Percentiles rank a stretch among this genome's conserved stretches.
Conservation (phyloP, 1,140 invertebrate genomes). For the Nasonia longicornis region DNA sequence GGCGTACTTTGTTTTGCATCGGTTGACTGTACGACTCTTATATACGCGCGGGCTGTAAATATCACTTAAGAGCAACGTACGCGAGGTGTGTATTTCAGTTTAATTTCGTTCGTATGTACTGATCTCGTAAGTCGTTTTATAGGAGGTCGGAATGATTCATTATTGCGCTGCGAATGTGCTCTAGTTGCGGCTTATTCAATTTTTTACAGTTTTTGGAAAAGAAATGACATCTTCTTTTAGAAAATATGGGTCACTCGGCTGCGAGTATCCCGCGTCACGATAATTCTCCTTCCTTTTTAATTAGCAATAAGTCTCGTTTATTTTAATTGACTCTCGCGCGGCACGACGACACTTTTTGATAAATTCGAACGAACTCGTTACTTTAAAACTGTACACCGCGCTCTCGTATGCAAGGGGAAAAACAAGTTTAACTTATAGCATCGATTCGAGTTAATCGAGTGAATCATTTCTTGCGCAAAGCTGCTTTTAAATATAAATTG, state of each 20-base stretch:
- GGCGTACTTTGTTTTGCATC: too few relatives aligned
- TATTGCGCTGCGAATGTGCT: neutral
- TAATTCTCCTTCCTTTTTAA: neutral
- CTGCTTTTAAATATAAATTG: neutral
- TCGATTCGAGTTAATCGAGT: neutral
- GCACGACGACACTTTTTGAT: neutral
- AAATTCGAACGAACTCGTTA: neutral
- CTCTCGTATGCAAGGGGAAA: neutral
- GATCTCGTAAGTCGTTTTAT: too few relatives aligned
- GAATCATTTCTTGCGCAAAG: neutral
- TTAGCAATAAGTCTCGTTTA: neutral
- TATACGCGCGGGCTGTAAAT: neutral
- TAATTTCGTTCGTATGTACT: neutral
- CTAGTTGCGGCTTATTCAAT: too few relatives aligned
- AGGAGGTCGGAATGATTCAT: neutral
- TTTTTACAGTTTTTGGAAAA: too few relatives aligned
- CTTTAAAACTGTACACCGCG: neutral
- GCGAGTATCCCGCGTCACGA: too few relatives aligned
- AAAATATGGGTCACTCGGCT: too few relatives aligned
- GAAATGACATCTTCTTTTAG: too few relatives aligned
- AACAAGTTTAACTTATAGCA: constrained; percentile 1
- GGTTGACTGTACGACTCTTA: neutral
- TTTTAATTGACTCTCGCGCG: too few relatives aligned
- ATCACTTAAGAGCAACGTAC: neutral
- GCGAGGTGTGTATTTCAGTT: neutral